These are phyloP conservation scores for Philhelius pedissequus DNA, from an alignment of 2,888 invertebrate species.

Conservation along the genomic window DNA sequence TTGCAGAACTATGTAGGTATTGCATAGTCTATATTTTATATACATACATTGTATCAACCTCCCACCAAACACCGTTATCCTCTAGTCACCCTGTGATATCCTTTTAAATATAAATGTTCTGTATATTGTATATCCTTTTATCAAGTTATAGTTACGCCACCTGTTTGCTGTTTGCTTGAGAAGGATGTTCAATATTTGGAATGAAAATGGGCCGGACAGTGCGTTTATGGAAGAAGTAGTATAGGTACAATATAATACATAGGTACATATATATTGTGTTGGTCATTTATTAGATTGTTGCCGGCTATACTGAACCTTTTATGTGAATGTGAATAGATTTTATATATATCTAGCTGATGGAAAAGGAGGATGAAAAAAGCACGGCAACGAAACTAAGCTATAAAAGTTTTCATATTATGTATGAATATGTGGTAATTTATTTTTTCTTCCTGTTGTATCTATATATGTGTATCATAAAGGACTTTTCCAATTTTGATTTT, in stretches of 20 bases:
- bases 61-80: not conserved
- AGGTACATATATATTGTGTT: too few relatives aligned
- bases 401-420: not conserved
- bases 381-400: not conserved
- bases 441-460: too few relatives aligned
- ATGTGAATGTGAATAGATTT: conserved; percentile 4
- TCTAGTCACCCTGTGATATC: conserved; percentile 51
- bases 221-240: not conserved
- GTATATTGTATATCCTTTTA: conserved; percentile 5
- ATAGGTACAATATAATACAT: too few relatives aligned
- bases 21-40: not conserved
- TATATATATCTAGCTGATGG: not conserved
- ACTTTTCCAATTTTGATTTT: too few relatives aligned
- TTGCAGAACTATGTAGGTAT: conserved; percentile 32
- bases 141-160: conserved; percentile 44
- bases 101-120: conserved; percentile 38
- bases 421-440: too few relatives aligned
- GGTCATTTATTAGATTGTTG: conserved; percentile 59
- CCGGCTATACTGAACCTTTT: not conserved
- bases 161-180: conserved; percentile 57
- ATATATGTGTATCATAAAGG: too few relatives aligned
- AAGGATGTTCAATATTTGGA: conserved; percentile 9
- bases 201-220: not conserved
- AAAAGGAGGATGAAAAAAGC: not conserved
- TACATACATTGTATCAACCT: conserved; percentile 6